Base-by-base conservation (phyloP, 2,113 vertebrate genomes). In the Tapirus terrestris region DNA sequence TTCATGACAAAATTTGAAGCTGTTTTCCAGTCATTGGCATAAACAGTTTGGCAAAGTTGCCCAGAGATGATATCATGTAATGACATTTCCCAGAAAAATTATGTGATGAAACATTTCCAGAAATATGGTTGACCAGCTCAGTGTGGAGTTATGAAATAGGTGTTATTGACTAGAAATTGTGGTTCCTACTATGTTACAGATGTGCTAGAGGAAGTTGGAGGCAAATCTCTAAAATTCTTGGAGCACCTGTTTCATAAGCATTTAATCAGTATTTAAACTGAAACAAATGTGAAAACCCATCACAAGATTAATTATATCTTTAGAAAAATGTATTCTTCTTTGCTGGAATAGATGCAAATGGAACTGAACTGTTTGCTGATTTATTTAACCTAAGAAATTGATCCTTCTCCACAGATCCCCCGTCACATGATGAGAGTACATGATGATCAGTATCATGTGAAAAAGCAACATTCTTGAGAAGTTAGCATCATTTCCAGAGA, bases 21-120 rank as follows among this genome's bases (percentile, higher is more conserved):
- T 39, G 0, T 92, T 96, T 94, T 95, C 81, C 70, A 76, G 89
- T 89, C 79, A 72, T 84, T 82, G 65, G 18, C 86, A 77, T 96
- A 84, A 92, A 67, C 79, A 96, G 0, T 96, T 96, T 97, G 88
- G 93, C 90, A 86, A 33, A 91, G 65, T 94, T 97, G 70, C 60
- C 89, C 75, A 92, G 75, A 93, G 36, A 93, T 97, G 96, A 95
- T 94, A 96, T 88, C 95, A 97, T 77, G 53, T 56, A 94, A 96
- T 97, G 89, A 89, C 70, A 95, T 97, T 98, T 97, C 89, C 87
- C 93, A 97, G 97, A 97, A 97, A 96, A 97, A 95, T 84, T 63
- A 70, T 80, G 17, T 96, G 80, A 60, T 88, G 94, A 95, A 96
- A 67, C 36, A 14, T 95, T 97, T 97, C 89, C 76, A 96, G 95